phyloP scores from a whole-genome alignment of 2,113 vertebrate genomes.

The Macaca mulatta region DNA sequence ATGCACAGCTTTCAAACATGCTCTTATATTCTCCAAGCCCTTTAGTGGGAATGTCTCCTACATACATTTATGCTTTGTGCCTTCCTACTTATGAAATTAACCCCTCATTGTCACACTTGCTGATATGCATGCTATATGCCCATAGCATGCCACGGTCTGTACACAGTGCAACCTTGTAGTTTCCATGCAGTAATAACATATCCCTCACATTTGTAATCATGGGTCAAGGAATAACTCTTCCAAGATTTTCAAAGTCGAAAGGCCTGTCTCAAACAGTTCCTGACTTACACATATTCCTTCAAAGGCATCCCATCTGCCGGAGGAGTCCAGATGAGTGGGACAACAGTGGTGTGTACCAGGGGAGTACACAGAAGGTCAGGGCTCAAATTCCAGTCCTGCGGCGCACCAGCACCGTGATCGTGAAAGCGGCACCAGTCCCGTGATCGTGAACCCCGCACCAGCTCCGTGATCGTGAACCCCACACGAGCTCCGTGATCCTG shows the following conservation, averaged over 20 bases:
- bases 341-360: not conserved
- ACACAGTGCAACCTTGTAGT: not conserved
- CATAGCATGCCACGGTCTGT: not conserved
- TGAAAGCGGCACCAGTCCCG: not conserved
- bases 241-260: not conserved
- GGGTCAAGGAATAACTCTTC: not conserved
- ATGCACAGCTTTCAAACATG: not conserved
- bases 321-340: not conserved
- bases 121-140: too few relatives aligned
- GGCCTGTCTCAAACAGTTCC: not conserved
- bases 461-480: fast-evolving
- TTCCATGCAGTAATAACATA: not conserved
- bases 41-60: not conserved
- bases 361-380: not conserved
- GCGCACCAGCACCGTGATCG: fast-evolving
- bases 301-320: not conserved
- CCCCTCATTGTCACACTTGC: too few relatives aligned
- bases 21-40: not conserved
- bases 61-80: fast-evolving
- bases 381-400: not conserved
- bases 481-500: too few relatives aligned
- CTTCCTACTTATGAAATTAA: too few relatives aligned
- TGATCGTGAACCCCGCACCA: too few relatives aligned
- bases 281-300: not conserved
- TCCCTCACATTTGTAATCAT: not conserved